Conservation (phyloP, 1,140 invertebrate species). For the Brachionus manjavacas region DNA sequence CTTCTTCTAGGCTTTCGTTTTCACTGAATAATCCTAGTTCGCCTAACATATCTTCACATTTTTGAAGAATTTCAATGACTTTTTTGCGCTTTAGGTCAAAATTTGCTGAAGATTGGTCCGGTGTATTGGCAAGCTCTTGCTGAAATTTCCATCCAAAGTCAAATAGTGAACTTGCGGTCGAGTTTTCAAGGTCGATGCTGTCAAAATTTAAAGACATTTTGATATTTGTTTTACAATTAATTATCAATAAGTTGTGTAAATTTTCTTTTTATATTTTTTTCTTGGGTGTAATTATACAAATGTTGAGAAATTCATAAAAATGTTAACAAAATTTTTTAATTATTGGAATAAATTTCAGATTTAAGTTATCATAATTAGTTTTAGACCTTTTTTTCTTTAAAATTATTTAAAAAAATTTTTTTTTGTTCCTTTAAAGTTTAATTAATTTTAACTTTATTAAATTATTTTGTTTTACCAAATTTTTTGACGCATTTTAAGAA, state of each 20-base stretch:
- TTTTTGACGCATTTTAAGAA: too few species aligned
- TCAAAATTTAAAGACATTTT: background rate
- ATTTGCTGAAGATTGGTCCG: background rate
- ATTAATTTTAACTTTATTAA: too few species aligned
- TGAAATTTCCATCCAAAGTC: slow-evolving; percentile 5
- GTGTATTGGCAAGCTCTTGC: background rate
- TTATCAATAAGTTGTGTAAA: background rate
- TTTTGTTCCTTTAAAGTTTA: too few species aligned
- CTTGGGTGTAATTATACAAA: background rate
- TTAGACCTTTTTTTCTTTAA: too few species aligned
- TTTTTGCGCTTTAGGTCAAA: background rate
- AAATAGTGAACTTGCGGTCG: background rate
- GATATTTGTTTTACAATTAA: background rate
- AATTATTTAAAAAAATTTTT: too few species aligned
- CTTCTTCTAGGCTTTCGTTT: slow-evolving; percentile 80
- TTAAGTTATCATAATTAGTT: too few species aligned
- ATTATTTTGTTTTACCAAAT: too few species aligned
- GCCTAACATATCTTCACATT: slow-evolving; percentile 44
- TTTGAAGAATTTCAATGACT: background rate
- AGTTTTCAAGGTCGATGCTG: slow-evolving; percentile 1
- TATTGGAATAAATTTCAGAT: background rate
- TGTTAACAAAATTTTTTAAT: background rate
- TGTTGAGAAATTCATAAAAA: background rate
- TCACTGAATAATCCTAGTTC: slow-evolving; percentile 68
- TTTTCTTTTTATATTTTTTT: background rate